Evolutionary conservation across 2,113 vertebrate species (phyloP).

Genomic region (Cottus gobio): DNA sequence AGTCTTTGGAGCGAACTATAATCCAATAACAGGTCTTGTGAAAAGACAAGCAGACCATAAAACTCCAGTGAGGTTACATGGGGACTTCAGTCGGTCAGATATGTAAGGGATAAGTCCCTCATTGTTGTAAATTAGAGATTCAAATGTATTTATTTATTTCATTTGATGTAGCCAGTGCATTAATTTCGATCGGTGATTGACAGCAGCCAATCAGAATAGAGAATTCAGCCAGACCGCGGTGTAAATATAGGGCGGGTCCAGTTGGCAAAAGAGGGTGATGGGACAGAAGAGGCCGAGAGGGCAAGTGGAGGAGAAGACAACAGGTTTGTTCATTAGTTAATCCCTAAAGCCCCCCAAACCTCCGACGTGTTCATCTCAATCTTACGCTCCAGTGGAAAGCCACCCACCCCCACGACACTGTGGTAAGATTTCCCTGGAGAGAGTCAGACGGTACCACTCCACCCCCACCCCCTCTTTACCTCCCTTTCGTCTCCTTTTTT

Average conservation of each 20-base stretch:
- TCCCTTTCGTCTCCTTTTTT: conserved; percentile 13
- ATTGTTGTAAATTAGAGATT: not conserved
- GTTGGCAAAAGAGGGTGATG: conserved; percentile 30
- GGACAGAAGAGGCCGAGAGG: conserved; percentile 5
- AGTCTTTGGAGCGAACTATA: conserved; percentile 44
- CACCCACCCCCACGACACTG: conserved; percentile 8
- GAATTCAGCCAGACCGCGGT: not conserved
- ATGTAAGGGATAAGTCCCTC: not conserved
- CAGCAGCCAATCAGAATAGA: not conserved
- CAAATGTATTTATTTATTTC: not conserved
- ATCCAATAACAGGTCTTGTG: conserved; percentile 57
- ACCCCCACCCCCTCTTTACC: conserved; percentile 13
- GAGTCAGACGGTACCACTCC: conserved; percentile 54
- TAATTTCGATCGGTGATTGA: too few relatives aligned
- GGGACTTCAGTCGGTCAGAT: conserved; percentile 34
- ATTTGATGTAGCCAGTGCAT: not conserved
- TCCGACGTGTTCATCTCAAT: conserved; percentile 54
- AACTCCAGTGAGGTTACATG: conserved; percentile 52
- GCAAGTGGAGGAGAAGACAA: conserved; percentile 47
- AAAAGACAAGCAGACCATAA: conserved; percentile 60
- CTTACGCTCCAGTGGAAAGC: conserved; percentile 42
- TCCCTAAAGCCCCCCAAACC: conserved; percentile 45
- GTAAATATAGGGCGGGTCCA: conserved; percentile 37
- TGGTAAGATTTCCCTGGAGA: conserved; percentile 73
- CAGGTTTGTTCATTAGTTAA: conserved; percentile 68